phyloP scores from a whole-genome alignment of 2,888 invertebrate genomes.

The Thymelicus lineola region DNA sequence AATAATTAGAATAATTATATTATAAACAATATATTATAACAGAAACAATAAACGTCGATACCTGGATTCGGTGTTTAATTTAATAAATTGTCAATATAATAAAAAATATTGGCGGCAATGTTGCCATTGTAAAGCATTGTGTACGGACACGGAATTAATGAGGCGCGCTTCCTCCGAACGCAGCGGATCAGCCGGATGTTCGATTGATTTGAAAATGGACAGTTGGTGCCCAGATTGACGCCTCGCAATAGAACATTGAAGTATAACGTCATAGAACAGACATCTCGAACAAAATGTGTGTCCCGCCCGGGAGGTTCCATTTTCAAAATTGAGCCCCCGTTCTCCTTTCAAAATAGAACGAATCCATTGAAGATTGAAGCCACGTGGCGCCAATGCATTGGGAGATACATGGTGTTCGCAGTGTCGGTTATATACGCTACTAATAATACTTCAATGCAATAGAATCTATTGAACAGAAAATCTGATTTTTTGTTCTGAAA shows the following conservation, averaged over 20 bases:
- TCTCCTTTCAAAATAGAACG: too few species aligned
- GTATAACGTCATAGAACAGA: too few species aligned
- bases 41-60: not conserved
- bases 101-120: conserved; percentile 35
- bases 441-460: too few species aligned
- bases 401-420: too few species aligned
- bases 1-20: too few species aligned
- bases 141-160: conserved; percentile 65
- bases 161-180: conserved; percentile 63
- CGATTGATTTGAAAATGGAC: conserved; percentile 62
- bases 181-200: conserved; percentile 59
- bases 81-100: conserved; percentile 1
- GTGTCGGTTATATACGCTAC: too few species aligned
- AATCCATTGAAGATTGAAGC: too few species aligned
- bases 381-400: too few species aligned
- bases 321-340: too few species aligned
- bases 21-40: not conserved
- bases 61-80: not conserved
- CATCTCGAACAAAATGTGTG: too few species aligned
- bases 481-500: not conserved
- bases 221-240: conserved; percentile 50
- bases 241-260: conserved; percentile 36
- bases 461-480: too few species aligned
- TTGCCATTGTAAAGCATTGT: conserved; percentile 38
- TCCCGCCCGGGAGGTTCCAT: too few species aligned